These are phyloP conservation scores for Platycheirus rosarum DNA, from an alignment of 2,888 invertebrate species.

Conservation along the genomic window DNA sequence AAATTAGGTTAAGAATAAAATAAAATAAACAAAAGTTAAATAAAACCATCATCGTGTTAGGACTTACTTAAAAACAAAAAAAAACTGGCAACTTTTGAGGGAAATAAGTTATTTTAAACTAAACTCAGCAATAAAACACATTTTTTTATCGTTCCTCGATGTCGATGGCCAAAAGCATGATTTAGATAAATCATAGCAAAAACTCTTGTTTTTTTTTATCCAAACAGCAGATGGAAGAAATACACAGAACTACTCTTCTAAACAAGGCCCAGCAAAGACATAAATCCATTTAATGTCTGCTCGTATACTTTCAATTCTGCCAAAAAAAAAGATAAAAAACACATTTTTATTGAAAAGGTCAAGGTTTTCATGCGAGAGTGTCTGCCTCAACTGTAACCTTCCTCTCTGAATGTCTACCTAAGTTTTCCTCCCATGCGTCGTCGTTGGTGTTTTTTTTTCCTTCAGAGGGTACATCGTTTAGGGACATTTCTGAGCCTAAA, in stretches of 20 bases:
- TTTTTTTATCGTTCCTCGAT: conserved; percentile 34
- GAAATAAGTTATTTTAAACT: conserved; percentile 4
- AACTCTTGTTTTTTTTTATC: background rate
- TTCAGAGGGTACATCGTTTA: conserved; percentile 1
- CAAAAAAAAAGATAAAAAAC: background rate
- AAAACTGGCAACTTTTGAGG: background rate
- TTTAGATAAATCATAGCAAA: conserved; percentile 43
- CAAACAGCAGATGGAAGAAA: background rate
- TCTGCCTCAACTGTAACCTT: conserved; percentile 20
- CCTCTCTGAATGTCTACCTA: conserved; percentile 45
- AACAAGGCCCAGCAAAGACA: conserved; percentile 14
- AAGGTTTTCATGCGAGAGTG: conserved; percentile 50
- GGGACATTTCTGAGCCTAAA: conserved; percentile 37
- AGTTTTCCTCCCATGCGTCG: conserved; percentile 14
- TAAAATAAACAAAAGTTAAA: too few relatives aligned
- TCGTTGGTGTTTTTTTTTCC: background rate
- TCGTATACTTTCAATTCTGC: background rate
- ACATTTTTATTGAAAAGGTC: conserved; percentile 56
- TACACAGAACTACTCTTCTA: background rate
- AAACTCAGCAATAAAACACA: conserved; percentile 30
- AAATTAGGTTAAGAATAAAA: too few relatives aligned
- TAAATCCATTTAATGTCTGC: conserved; percentile 37
- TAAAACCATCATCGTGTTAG: too few relatives aligned
- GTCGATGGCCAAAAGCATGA: conserved; percentile 41
- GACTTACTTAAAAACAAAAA: too few relatives aligned